Base-by-base conservation (phyloP, 1,140 invertebrate species). In the Nylanderia fulva region DNA sequence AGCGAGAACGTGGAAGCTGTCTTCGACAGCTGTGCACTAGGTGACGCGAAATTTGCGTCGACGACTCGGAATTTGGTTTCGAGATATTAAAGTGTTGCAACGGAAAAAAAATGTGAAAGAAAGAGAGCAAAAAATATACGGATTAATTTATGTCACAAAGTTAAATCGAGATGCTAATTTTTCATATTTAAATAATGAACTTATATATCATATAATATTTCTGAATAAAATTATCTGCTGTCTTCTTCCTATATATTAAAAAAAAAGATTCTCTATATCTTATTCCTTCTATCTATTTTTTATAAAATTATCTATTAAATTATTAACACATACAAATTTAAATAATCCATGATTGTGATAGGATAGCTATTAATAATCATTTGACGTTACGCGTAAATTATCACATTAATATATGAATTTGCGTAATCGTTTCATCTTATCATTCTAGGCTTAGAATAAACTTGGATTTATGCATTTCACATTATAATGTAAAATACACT, bases 11-110 rank as follows among this genome's bases (percentile, higher is more conserved):
- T 27, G 29, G 27, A 27, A 7, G 11, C 27, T 39, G 18, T 71
- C 66, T 58, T 72, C 52, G 7, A 69, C 29, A 27, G 29, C 36
- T 7, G 18, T 24, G 64, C 64, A n/a, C 52, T 42, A 56, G 64
- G 64, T 71, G 52, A 58, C 77, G 77, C 33, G 48, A 48, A 60
- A 45, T 33, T 54, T 9, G 11, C 18, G 29, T 33, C 29, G 29
- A 3, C 21, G 11, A 11, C 11, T 58, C 64, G 29, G 7, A 27
- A 64, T 9, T 8, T 3, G 39, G 13, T 27, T 66, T 42, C 9
- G 33, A n/a, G 21, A 45, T 24, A 24, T 45, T 45, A 2, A 15
- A 33, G 15, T 3, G 27, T 75, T 15, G 39, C 33, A 11, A 61
- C 5, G 24, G 8, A 36, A 27, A 1, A 21, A n/a, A 33, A 7